These are phyloP conservation scores for Asarcornis scutulata DNA, from an alignment of 2,113 vertebrate species.

Conservation along the genomic window DNA sequence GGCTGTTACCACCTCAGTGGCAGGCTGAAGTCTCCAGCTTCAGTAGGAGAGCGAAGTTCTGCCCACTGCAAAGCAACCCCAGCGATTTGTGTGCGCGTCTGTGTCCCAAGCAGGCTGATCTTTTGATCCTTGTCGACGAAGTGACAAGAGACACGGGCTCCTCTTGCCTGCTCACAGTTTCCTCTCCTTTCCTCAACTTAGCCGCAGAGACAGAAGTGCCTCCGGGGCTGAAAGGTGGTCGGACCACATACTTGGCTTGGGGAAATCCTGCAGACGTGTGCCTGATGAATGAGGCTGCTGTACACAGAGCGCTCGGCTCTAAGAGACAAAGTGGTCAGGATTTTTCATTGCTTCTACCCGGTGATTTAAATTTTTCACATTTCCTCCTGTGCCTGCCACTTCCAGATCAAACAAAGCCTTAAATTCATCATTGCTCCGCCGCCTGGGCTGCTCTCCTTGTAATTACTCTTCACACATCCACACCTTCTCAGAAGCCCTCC, in stretches of 20 bases:
- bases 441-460: conserved; percentile 32
- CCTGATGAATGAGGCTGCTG: not conserved
- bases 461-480: conserved; percentile 35
- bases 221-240: not conserved
- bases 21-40: not conserved
- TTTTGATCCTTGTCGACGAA: not conserved
- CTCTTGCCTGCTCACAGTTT: not conserved
- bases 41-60: not conserved
- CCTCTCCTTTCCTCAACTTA: not conserved
- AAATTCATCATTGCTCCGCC: conserved; percentile 17
- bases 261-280: not conserved
- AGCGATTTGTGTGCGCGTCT: not conserved
- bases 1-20: not conserved
- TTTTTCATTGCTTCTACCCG: not conserved
- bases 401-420: conserved; percentile 35
- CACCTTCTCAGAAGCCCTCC: conserved; percentile 17
- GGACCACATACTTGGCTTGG: not conserved
- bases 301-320: not conserved
- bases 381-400: conserved; percentile 23
- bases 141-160: not conserved
- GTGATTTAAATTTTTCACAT: conserved; percentile 39
- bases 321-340: not conserved
- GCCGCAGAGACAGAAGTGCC: not conserved
- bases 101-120: not conserved
- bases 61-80: not conserved